Evolutionary conservation across 2,113 vertebrate genomes (phyloP), one percentile per base, ranked within the genome.

Genomic region (Ramphastos sulfuratus): DNA sequence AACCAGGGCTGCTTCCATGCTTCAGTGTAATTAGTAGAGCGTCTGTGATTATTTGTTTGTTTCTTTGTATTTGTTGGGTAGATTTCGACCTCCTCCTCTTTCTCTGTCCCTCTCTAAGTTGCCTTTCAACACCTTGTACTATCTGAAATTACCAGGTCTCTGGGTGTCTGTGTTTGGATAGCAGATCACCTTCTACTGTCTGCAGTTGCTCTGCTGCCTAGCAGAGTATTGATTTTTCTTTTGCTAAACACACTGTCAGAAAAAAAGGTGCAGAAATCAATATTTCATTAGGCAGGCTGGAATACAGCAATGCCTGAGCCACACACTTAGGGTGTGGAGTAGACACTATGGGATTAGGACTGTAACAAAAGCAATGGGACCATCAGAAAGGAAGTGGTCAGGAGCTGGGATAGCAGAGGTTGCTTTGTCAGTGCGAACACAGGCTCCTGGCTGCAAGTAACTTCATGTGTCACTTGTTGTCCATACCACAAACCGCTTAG

Each of bases 201-300:
- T 97, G 55, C 15, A 67, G 91, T 75, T 95, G 46, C 79, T 96
- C 88, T 33, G 1, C 71, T 92, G 71, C 65, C 70, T 66, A 56
- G 84, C 37, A 71, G 79, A 76, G 16, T 96, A 97, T 96, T 91
- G 96, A 96, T 78, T 82, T 71, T 93, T 46, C 55, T 65, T 89
- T 87, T 59, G 20, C 61, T 87, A 73, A 96, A 67, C 30, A 58
- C 42, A 48, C 70, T 59, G 19, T 54, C n/a, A 72, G 91, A 64
- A 78, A 55, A 30, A 50, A 63, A 93, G 23, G 37, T 54, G 44
- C n/a, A 74, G 50, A 80, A 94, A 97, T 97, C 96, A 96, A 96
- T 97, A 97, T 94, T 94, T 94, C 93, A 90, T 96, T 97, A 96
- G 76, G 72, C 70, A 87, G 59, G 66, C 77, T 9, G 82, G 72